Percentiles rank a stretch among this genome's conserved stretches.
These are phyloP conservation scores for Conopomorpha cramerella DNA, from an alignment of 1,140 invertebrate genomes.

Conservation along the genomic window DNA sequence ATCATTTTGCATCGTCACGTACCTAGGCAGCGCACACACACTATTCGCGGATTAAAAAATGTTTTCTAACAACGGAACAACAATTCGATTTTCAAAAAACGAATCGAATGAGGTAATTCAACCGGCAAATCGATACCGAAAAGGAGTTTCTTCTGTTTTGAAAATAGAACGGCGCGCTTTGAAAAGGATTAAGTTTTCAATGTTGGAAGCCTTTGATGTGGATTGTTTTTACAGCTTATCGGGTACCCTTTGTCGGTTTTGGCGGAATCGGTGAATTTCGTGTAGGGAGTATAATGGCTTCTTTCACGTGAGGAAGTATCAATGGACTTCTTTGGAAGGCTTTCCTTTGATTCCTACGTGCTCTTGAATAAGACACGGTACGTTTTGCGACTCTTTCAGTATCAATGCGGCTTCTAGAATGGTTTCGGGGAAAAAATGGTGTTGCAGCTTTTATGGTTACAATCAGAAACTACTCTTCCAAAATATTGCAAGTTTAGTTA, in stretches of 20 bases:
- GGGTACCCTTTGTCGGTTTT: constrained; percentile 45
- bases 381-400: too few relatives aligned
- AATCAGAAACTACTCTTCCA: too few relatives aligned
- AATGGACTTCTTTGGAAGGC: too few relatives aligned
- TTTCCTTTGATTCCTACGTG: too few relatives aligned
- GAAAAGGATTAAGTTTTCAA: constrained; percentile 39
- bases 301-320: too few relatives aligned
- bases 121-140: constrained; percentile 52
- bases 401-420: too few relatives aligned
- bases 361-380: too few relatives aligned
- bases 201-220: constrained; percentile 21
- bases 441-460: too few relatives aligned
- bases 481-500: too few relatives aligned
- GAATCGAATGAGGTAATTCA: constrained; percentile 27
- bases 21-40: constrained; percentile 2
- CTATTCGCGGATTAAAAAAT: constrained; percentile 14
- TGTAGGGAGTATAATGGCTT: too few relatives aligned
- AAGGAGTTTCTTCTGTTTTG: constrained; percentile 55
- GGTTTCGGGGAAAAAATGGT: too few relatives aligned
- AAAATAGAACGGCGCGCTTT: constrained; percentile 42
- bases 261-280: constrained; percentile 18
- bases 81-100: constrained; percentile 20
- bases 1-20: constrained; percentile 2
- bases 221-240: constrained; percentile 56
- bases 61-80: constrained; percentile 28